Evolutionary conservation across 2,888 invertebrate genomes (phyloP), one percentile per base, ranked within the genome.

Genomic region (Eupithecia inturbata): DNA sequence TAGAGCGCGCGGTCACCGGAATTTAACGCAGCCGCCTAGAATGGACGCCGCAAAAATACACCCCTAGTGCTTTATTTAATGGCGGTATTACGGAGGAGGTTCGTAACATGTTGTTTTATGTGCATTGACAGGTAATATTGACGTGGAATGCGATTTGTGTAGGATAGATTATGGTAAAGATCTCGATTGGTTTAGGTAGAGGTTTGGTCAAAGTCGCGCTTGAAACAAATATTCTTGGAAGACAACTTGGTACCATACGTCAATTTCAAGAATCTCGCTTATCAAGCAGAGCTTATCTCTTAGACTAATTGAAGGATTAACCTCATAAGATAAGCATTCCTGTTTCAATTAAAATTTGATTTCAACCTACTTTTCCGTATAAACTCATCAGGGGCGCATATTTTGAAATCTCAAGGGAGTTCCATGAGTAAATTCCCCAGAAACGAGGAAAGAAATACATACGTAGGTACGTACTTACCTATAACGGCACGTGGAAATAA

Each of bases 401-500:
- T 69, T 66, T 72, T 63, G 36, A 68, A 31, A 31, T 45, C 72
- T 57, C 72, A 39, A 12, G 64, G 31, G 71, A 71, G 57, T 67
- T 71, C 71, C 71, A 75, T 49, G 72, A 70, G 72, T 31, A 72
- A 71, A 74, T 67, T 68, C 76, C 57, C 53, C 70, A 62, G 75
- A 73, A 74, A 76, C 73, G 73, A 73, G 71, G 64, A 68, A 75
- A 77, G 74, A 71, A 75, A 71, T 71, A 71, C 28, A 70, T 70
- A 71, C 31, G 22, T 57, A 64, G n/a, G 31, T 64, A 36, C 3
- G 7, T 31, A 31, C 36, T 57, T 57, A 36, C 33, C 31, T 33
- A 64, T 71, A 72, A 72, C 63, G 70, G 64, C 73, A 69, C 75
- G 67, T 69, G 63, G 69, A 80, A 78, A 86, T 86, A 86, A 86